phyloP scores from a whole-genome alignment of 2,888 invertebrate genomes.

The Chymomyza amoena region DNA sequence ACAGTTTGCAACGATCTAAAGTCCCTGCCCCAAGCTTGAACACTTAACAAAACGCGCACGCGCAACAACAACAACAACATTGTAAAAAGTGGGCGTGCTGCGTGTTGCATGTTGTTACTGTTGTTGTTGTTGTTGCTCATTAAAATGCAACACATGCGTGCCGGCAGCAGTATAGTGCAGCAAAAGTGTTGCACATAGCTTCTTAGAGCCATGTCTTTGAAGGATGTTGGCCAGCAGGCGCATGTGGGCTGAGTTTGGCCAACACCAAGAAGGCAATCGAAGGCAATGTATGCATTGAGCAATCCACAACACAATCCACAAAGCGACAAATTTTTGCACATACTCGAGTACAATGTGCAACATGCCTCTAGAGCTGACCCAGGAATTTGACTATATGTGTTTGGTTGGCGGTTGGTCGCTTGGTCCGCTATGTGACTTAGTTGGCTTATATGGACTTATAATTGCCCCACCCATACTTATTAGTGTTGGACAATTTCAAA shows the following conservation, averaged over 20 bases:
- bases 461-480: conserved; percentile 43
- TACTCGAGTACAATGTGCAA: conserved; percentile 4
- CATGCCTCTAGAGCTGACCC: not conserved
- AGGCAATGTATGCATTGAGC: conserved; percentile 49
- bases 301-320: conserved; percentile 45
- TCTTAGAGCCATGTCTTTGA: conserved; percentile 11
- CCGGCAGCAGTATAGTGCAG: not conserved
- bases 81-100: conserved; percentile 69
- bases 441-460: conserved; percentile 28
- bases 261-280: conserved; percentile 9
- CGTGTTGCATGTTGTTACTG: conserved; percentile 41
- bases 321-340: conserved; percentile 49
- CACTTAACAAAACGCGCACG: not conserved
- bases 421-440: not conserved
- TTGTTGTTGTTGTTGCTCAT: conserved; percentile 47
- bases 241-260: conserved; percentile 28
- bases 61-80: not conserved
- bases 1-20: not conserved
- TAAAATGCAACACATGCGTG: conserved; percentile 74
- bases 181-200: conserved; percentile 55
- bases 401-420: not conserved
- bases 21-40: not conserved
- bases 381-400: not conserved
- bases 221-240: conserved; percentile 42
- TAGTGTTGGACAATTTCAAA: not conserved